Evolutionary conservation across 2,113 vertebrate genomes (phyloP), one percentile per base, ranked within the genome.

Genomic region (Collichthys lucidus): DNA sequence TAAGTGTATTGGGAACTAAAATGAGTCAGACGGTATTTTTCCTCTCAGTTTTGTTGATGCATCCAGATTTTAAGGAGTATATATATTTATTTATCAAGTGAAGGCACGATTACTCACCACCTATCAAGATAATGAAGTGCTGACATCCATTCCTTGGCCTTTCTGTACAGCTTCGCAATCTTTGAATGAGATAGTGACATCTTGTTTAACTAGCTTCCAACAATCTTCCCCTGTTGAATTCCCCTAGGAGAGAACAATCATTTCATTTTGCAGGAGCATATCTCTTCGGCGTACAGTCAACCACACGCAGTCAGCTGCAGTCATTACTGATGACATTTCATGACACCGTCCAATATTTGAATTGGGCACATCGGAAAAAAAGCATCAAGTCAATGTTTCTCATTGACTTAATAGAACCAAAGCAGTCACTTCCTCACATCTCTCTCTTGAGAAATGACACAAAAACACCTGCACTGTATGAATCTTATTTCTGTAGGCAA

Each of bases 331-430:
- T 86, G 72, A 31, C 79, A 79, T 88, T 79, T 80, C 46, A 81
- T 35, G 71, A 78, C 74, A 78, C 74, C 86, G 86, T 86, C 72
- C 72, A 84, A 42, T 55, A 77, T 79, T 66, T 80, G 68, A 86
- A 79, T 67, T 26, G 55, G 19, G 14, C 71, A 66, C 61, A 56
- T 31, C 60, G 63, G 66, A 84, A 40, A 57, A 46, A 74, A 79
- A 55, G 16, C 63, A 77, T 88, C 55, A 88, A 80, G 83, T 83
- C 83, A 46, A 17, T 72, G 65, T 79, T 74, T 77, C 6, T 76
- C 42, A 77, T 84, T 77, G 78, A 68, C 65, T 67, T 77, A 52
- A 87, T 74, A 66, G 57, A 78, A 59, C 40, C 79, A 77, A 88
- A 64, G 65, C 59, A 91, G 83, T 91, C 74, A 63, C 76, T 61